phyloP scores from a whole-genome alignment of 2,113 vertebrate species.

The Synchiropus splendidus region DNA sequence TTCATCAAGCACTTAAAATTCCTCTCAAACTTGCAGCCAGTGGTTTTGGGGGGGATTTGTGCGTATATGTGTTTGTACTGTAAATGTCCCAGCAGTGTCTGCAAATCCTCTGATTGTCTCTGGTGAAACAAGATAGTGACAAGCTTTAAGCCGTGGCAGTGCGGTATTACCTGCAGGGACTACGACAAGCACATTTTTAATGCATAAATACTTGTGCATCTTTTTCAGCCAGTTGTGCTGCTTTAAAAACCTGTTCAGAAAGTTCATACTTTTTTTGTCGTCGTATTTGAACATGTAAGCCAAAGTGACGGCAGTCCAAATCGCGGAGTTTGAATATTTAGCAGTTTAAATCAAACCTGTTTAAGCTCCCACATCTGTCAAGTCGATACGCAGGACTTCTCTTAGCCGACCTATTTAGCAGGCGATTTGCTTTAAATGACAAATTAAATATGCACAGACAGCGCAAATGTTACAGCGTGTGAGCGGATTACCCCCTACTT shows the following conservation, averaged over 20 bases:
- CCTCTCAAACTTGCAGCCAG: slow-evolving; percentile 32
- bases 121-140: slow-evolving; percentile 51
- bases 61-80: slow-evolving; percentile 1
- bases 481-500: slow-evolving; percentile 23
- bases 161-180: slow-evolving; percentile 29
- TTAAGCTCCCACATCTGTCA: slow-evolving; percentile 27
- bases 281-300: slow-evolving; percentile 55
- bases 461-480: slow-evolving; percentile 29
- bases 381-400: slow-evolving; percentile 9
- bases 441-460: slow-evolving; percentile 24
- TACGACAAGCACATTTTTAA: slow-evolving; percentile 7
- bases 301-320: slow-evolving; percentile 34
- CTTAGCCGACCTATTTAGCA: slow-evolving; percentile 31
- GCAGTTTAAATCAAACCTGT: slow-evolving; percentile 19
- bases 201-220: no score
- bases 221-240: slow-evolving; percentile 37
- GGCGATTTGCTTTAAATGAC: slow-evolving; percentile 34
- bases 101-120: slow-evolving; percentile 59
- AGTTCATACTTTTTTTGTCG: slow-evolving; percentile 16
- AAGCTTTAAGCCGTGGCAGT: slow-evolving; percentile 40
- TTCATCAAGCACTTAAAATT: slow-evolving; percentile 46
- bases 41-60: slow-evolving; percentile 36
- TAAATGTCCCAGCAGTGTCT: slow-evolving; percentile 20
- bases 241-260: slow-evolving; percentile 27
- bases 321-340: slow-evolving; percentile 33